Conservation (phyloP, 2,797 vertebrate genomes). For the Anniella stebbinsi region DNA sequence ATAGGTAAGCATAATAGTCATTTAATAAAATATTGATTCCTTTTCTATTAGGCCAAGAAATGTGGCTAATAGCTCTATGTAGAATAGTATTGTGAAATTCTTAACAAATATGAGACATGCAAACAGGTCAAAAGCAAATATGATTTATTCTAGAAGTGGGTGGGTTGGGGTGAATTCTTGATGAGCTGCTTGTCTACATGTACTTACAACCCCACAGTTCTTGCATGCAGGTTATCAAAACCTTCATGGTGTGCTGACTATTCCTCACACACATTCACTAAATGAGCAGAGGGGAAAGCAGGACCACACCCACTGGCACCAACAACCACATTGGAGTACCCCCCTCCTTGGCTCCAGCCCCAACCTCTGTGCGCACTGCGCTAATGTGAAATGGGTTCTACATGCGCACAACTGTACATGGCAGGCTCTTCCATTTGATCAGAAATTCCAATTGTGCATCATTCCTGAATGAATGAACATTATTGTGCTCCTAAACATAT, state of each 20-base stretch:
- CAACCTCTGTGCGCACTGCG: neutral
- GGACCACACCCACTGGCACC: neutral
- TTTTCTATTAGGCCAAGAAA: neutral
- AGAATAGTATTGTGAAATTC: neutral
- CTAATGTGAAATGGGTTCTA: neutral
- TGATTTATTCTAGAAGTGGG: neutral
- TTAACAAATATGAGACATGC: neutral
- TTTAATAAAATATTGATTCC: neutral
- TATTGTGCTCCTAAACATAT: neutral
- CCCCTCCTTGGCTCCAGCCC: neutral
- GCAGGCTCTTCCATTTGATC: neutral
- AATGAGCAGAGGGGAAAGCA: neutral
- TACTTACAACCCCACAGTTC: neutral
- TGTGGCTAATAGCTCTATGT: neutral
- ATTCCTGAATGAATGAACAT: neutral
- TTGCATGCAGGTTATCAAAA: neutral
- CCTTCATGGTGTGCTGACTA: neutral
- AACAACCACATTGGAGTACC: neutral
- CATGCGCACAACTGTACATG: neutral
- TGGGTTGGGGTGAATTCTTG: neutral
- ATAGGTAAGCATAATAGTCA: neutral
- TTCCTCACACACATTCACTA: neutral
- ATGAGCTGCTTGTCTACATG: neutral
- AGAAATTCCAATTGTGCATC: neutral
- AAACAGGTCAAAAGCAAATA: neutral